Evolutionary conservation across 2,113 vertebrate species (phyloP), one percentile per base, ranked within the genome.

Genomic region (Paradoxurus hermaphroditus): DNA sequence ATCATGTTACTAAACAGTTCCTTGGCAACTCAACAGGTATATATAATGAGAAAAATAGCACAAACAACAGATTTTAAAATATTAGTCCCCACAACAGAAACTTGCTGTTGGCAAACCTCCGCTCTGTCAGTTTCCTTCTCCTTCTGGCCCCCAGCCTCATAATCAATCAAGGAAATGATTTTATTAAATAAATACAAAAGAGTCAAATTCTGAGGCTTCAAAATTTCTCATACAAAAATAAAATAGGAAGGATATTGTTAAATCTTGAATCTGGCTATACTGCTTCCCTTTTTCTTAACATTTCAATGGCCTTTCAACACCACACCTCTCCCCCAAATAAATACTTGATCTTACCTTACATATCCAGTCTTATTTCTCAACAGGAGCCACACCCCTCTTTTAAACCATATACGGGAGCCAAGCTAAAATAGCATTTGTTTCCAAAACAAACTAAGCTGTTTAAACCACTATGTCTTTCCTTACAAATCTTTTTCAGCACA

Each of bases 21-120:
- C 67, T 96, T 91, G 67, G 49, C 73, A 92, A 88, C 5, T 82
- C 78, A 83, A 92, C 46, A 97, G 68, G 70, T 70, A 16, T 67
- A 77, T 14, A 44, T 87, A 94, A 84, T 18, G 63, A 92, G 63
- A 95, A 86, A 93, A 97, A 96, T 21, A 98, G 13, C 34, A 86
- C 51, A 91, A 84, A 79, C 84, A 63, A 73, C 31, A 93, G 5
- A 97, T 82, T 85, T 77, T 95, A 98, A 98, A 96, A 87, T n/a
- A 97, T 97, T 53, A 95, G 44, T 83, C 16, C 51, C 31, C 36
- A 86, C 31, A 97, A 94, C 25, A 96, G 18, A 23, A 91, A 82
- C 2, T 75, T 65, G 19, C 41, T 90, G 39, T 85, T 97, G 95
- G 96, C 31, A 94, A 95, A 96, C 68, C 19, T 91, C 44, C 91